These are phyloP conservation scores for Parapristionchus giblindavisi DNA, from an alignment of 2,888 invertebrate species.

Conservation along the genomic window DNA sequence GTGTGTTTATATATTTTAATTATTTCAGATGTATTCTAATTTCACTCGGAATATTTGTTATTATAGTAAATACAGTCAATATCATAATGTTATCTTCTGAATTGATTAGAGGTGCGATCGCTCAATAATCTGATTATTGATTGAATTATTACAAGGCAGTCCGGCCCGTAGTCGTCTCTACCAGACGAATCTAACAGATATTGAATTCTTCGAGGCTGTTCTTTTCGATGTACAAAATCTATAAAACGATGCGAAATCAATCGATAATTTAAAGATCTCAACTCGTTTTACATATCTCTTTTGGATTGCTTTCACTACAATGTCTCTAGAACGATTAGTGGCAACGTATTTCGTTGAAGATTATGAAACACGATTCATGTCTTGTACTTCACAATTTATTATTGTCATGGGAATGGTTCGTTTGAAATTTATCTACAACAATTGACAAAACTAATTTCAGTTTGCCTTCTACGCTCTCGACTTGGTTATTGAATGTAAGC, in stretches of 20 bases:
- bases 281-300: slow-evolving; percentile 14
- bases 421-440: not conserved
- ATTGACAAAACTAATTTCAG: not conserved
- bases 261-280: slow-evolving; percentile 2
- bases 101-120: slow-evolving; percentile 5
- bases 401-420: not conserved
- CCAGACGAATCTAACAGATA: not conserved
- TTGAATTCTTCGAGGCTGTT: too few relatives aligned
- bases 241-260: too few relatives aligned
- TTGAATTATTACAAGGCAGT: too few relatives aligned
- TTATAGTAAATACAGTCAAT: not conserved
- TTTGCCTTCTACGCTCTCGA: slow-evolving; percentile 2
- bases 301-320: slow-evolving; percentile 24
- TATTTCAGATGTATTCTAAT: slow-evolving; percentile 27
- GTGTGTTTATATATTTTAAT: too few relatives aligned
- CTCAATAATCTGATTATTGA: not conserved
- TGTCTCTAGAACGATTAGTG: slow-evolving; percentile 9
- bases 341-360: slow-evolving; percentile 28
- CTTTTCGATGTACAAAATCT: not conserved
- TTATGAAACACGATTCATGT: slow-evolving; percentile 23
- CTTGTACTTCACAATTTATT: not conserved
- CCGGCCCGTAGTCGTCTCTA: not conserved
- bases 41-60: slow-evolving; percentile 9
- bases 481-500: slow-evolving; percentile 11
- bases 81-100: slow-evolving; percentile 12